Conservation (phyloP, 2,797 vertebrate genomes). For the Labeo calbasu region DNA sequence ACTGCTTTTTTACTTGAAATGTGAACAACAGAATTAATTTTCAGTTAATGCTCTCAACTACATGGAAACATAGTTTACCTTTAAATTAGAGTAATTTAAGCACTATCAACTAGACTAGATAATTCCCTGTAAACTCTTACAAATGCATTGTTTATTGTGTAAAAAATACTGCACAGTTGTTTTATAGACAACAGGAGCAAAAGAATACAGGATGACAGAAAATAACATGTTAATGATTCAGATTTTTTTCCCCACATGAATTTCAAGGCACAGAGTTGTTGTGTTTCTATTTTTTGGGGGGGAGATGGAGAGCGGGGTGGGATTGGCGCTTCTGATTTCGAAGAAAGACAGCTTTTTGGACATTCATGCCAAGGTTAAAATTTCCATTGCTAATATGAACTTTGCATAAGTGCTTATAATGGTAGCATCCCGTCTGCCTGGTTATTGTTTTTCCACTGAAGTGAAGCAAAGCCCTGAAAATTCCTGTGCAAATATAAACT, state of each 20-base stretch:
- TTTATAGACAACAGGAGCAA: constrained; percentile 23
- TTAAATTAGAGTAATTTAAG: background rate
- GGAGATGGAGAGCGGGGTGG: background rate
- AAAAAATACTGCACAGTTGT: background rate
- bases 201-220: constrained; percentile 43
- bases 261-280: constrained; percentile 45
- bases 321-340: constrained; percentile 62
- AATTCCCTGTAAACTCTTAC: background rate
- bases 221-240: constrained; percentile 58
- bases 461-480: constrained; percentile 81
- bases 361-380: constrained; percentile 80
- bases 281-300: background rate
- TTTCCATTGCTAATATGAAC: constrained; percentile 86
- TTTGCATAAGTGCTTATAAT: constrained; percentile 85
- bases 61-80: background rate
- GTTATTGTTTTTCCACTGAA: constrained; percentile 83
- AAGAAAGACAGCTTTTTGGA: constrained; percentile 64
- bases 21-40: background rate
- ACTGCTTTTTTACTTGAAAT: background rate
- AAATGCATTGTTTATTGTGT: background rate
- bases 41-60: background rate
- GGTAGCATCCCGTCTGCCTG: constrained; percentile 73
- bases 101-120: background rate
- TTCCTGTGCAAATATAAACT: constrained; percentile 84
- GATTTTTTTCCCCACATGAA: constrained; percentile 57